These are phyloP conservation scores for Cataglyphis altisquamis DNA, from an alignment of 2,888 invertebrate species.

Conservation along the genomic window DNA sequence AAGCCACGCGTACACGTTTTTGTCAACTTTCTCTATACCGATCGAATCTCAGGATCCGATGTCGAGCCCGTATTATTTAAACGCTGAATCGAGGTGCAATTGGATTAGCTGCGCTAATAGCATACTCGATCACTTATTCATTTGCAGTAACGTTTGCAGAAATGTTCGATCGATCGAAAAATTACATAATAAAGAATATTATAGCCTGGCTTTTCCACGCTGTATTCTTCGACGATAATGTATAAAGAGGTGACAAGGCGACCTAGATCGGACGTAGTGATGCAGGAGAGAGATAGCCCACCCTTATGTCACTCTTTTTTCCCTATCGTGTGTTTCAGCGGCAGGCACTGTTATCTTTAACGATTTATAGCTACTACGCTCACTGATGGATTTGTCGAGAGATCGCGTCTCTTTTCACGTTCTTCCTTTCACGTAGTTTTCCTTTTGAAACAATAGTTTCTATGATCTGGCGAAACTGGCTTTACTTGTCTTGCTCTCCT, in stretches of 20 bases:
- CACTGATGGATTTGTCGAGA: slow-evolving; percentile 36
- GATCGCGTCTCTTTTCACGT: slow-evolving; percentile 6
- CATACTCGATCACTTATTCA: slow-evolving; percentile 28
- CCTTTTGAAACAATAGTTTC: slow-evolving; percentile 26
- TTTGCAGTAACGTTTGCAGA: slow-evolving; percentile 7
- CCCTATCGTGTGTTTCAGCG: slow-evolving; percentile 62
- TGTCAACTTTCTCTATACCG: background rate
- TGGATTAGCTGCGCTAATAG: slow-evolving; percentile 3
- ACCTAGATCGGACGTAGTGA: slow-evolving; percentile 62
- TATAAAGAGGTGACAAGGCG: slow-evolving; percentile 46
- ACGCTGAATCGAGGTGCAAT: slow-evolving; percentile 7
- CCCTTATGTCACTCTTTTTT: background rate
- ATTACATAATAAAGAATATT: slow-evolving; percentile 16
- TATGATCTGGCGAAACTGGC: slow-evolving; percentile 1
- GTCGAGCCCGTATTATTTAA: slow-evolving; percentile 18
- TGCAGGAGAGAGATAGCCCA: slow-evolving; percentile 5
- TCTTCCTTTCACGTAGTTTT: slow-evolving; percentile 47
- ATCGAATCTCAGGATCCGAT: background rate
- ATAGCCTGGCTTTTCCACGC: slow-evolving; percentile 43
- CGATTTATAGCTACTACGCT: slow-evolving; percentile 69
- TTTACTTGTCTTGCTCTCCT: slow-evolving; percentile 8
- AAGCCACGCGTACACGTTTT: background rate
- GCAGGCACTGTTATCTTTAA: slow-evolving; percentile 73
- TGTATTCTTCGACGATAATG: slow-evolving; percentile 58
- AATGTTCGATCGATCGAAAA: slow-evolving; percentile 20